Conservation (phyloP, 2,113 vertebrate species). For the Galemys pyrenaicus region DNA sequence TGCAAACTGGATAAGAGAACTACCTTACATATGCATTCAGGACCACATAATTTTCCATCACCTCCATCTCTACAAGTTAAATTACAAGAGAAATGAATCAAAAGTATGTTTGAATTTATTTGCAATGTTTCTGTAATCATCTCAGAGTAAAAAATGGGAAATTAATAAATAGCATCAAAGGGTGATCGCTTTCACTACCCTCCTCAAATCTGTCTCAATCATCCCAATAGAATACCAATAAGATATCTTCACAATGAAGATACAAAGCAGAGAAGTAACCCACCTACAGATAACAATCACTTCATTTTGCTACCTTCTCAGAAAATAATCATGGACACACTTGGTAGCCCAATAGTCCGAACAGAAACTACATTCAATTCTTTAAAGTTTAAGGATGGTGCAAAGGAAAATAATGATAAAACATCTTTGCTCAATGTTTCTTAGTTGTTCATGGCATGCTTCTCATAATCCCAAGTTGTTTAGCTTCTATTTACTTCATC, state of each 20-base stretch:
- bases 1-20: not conserved
- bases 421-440: not conserved
- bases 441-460: not conserved
- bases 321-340: not conserved
- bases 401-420: not conserved
- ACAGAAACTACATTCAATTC: not conserved
- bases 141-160: not conserved
- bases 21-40: not conserved
- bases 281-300: not conserved
- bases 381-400: not conserved
- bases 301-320: not conserved
- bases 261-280: not conserved
- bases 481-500: not conserved
- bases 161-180: not conserved
- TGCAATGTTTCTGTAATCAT: not conserved
- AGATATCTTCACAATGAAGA: not conserved
- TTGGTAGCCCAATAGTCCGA: not conserved
- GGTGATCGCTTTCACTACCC: not conserved
- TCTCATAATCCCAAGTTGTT: not conserved
- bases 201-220: not conserved
- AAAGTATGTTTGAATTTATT: not conserved
- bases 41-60: not conserved
- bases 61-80: not conserved
- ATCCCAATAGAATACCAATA: not conserved
- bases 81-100: not conserved